These are phyloP conservation scores for Vannuccia rotundouncinata DNA, from an alignment of 2,888 invertebrate genomes.

Conservation along the genomic window DNA sequence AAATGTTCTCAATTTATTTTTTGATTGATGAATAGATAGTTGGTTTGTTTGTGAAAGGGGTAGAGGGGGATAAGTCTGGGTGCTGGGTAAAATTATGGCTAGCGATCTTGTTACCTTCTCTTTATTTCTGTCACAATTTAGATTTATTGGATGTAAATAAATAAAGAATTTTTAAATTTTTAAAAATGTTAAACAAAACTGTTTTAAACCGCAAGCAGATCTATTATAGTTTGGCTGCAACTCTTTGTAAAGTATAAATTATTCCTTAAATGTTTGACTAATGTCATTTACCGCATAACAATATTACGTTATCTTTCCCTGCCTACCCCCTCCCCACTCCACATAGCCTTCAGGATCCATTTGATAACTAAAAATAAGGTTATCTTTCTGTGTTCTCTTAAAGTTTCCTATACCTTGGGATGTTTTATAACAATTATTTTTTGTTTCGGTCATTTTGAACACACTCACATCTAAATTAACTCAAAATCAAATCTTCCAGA, in stretches of 20 bases:
- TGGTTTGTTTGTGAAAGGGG: too few relatives aligned
- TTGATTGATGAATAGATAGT: conserved; percentile 20
- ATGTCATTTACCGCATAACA: neutral
- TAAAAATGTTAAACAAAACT: neutral
- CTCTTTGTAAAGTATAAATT: neutral
- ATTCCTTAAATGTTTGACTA: neutral
- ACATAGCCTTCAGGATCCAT: neutral
- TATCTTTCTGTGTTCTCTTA: neutral
- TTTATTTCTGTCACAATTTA: neutral
- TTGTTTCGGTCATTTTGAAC: neutral
- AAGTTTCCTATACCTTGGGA: neutral
- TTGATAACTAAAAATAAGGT: neutral
- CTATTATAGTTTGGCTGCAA: too few relatives aligned
- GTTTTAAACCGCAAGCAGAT: too few relatives aligned
- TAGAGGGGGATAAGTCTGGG: too few relatives aligned
- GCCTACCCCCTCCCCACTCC: too few relatives aligned
- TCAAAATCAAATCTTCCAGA: conserved; percentile 2
- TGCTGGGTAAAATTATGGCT: too few relatives aligned
- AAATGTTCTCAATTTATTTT: conserved; percentile 26
- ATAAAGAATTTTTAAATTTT: too few relatives aligned
- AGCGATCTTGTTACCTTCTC: neutral
- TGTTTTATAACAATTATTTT: neutral
- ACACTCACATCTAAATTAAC: neutral
- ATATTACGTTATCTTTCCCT: neutral
- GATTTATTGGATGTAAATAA: neutral